These are phyloP conservation scores for Cyanoramphus novaezelandiae DNA, from an alignment of 2,113 vertebrate genomes.

Conservation along the genomic window DNA sequence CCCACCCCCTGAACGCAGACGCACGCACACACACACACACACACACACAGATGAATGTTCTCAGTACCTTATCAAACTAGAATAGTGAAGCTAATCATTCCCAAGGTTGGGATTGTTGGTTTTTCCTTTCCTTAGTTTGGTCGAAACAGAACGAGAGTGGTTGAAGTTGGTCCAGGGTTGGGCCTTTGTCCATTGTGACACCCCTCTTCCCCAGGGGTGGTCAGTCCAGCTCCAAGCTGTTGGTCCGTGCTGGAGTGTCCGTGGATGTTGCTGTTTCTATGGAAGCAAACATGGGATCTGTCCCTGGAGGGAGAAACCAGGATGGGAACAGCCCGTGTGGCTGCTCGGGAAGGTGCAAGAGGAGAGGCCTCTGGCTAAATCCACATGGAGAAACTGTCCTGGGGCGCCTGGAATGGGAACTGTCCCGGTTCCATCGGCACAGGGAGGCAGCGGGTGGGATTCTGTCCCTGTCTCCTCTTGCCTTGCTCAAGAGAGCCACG, in stretches of 20 bases:
- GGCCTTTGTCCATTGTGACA: not conserved
- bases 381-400: not conserved
- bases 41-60: not conserved
- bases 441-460: constrained; percentile 18
- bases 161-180: not conserved
- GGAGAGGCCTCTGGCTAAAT: not conserved
- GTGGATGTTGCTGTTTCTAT: not conserved
- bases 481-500: not conserved
- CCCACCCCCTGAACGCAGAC: not conserved
- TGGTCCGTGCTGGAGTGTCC: constrained; percentile 56
- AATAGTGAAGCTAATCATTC: constrained; percentile 17
- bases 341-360: not conserved
- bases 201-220: not conserved
- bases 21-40: not conserved
- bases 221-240: not conserved
- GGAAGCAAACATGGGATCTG: not conserved
- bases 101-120: not conserved
- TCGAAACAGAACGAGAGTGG: constrained; percentile 18
- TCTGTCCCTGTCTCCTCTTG: not conserved
- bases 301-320: not conserved
- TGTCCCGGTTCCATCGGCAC: not conserved
- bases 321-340: not conserved
- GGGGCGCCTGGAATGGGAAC: not conserved
- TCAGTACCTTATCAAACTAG: constrained; percentile 51
- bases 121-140: constrained; percentile 39